Evolutionary conservation across 2,113 vertebrate genomes (phyloP), one percentile per base, ranked within the genome.

Genomic region (Mugil cephalus): DNA sequence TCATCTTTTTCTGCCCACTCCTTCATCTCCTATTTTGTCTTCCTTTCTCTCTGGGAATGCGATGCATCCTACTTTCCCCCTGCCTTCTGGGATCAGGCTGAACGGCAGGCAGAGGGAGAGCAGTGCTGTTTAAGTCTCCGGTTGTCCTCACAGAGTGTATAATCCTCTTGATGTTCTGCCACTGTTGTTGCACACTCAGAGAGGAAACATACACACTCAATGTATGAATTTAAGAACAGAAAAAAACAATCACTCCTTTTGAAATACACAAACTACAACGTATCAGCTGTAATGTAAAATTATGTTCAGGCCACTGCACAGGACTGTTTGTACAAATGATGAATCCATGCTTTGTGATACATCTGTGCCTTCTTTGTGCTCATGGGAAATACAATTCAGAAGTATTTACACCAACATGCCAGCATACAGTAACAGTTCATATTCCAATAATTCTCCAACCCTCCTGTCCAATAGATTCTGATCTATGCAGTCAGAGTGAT

Each of bases 91-190:
- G 71, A 88, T 82, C 71, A 69, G 52, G 46, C 69, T 82, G 74
- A 77, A 81, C 83, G 55, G 66, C 71, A 53, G 19, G 64, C 39
- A 54, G 60, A 73, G 73, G 70, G 73, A 21, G 69, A 62, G 66
- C 55, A 69, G 51, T 17, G 47, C 50, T 47, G 60, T 73, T 67
- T 83, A 66, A 84, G 70, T 83, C 77, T 65, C 47, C 59, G 53
- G 46, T 82, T 79, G 59, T 82, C 67, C 79, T 77, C 70, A 70
- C 5, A 34, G 72, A 83, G 61, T 48, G 39, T 62, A 79, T 90
- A 89, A 90, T 88, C 86, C 81, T 76, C 79, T 86, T 86, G 73
- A 88, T 88, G 84, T 81, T 87, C 59, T 82, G 77, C 56, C 77
- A 69, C 83, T 82, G 46, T 75, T 83, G 65, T 60, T 76, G 58